Base-by-base conservation (phyloP, 2,113 vertebrate species). In the Catharus minimus region DNA sequence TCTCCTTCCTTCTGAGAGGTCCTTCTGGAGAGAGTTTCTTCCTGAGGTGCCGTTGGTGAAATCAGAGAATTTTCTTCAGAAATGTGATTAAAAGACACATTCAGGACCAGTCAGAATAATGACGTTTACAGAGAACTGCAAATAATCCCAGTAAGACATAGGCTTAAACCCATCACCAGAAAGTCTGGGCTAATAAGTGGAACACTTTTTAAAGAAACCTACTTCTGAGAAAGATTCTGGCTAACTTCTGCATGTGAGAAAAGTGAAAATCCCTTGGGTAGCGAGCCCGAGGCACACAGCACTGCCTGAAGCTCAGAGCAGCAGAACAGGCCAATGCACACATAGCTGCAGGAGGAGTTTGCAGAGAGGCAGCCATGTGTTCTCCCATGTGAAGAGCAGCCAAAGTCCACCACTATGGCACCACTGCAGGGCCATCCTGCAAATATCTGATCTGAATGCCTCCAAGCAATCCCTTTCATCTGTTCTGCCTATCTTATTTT, bases 231-330 rank as follows among this genome's bases (percentile, higher is more conserved):
- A 86, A 84, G 71, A 68, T 80, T 39, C 38, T 0, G 0, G 65
- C 33, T 92, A 75, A 85, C 17, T 91, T 67, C 47, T 6, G 2
- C 46, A 3, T 55, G 24, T 38, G 74, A 90, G 64, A 79, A 79
- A 90, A 94, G 56, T 44, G 53, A 90, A 90, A 93, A 71, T 60
- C 30, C 66, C 88, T 64, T 4, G 39, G 32, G 61, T 33, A 47
- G 41, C 28, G 72, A 88, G 86, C 93, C 93, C 33, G 58, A 83
- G 76, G 91, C 84, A 69, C 71, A 27, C 18, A 67, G 13, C 67
- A 50, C n/a, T 79, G 82, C 89, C 88, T 89, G 77, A 41, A 90
- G 86, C 90, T 92, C 56, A 69, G 72, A 92, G 82, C 64, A 94
- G 77, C 50, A 83, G 64, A 79, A 69, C 80, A 91, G 80, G 76